A percentile compares a stretch with the other conserved stretches of the same genome.
Evolutionary conservation across 2,113 vertebrate species (phyloP).

Genomic region (Thalassoma bifasciatum): DNA sequence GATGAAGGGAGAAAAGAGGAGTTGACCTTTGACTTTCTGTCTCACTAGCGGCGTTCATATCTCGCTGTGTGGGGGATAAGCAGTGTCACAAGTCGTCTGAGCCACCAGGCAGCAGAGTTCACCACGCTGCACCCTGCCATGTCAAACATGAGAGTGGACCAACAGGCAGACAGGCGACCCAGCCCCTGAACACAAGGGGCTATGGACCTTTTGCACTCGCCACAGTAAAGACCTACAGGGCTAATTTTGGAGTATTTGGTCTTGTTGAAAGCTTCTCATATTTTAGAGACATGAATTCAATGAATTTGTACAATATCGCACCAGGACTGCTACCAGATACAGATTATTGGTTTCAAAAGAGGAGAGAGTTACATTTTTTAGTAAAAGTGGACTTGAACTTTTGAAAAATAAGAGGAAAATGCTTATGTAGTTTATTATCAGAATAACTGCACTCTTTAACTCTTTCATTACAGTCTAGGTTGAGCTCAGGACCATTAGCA

Average conservation of each 20-base stretch:
- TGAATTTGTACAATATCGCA: not conserved
- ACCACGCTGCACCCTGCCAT: constrained; percentile 35
- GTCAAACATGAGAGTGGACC: constrained; percentile 55
- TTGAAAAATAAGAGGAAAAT: constrained; percentile 7
- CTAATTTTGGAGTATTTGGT: constrained; percentile 2
- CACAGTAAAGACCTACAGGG: not conserved
- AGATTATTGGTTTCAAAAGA: not conserved
- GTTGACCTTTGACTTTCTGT: constrained; percentile 60
- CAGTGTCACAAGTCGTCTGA: constrained; percentile 54
- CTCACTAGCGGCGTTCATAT: constrained; percentile 32
- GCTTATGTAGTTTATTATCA: not conserved
- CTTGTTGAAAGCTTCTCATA: constrained; percentile 17
- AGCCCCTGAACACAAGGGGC: constrained; percentile 32
- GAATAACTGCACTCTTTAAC: not conserved
- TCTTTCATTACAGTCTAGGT: not conserved
- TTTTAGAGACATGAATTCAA: not conserved
- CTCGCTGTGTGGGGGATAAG: constrained; percentile 38
- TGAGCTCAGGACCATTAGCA: not conserved
- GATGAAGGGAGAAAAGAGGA: constrained; percentile 52
- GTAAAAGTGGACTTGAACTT: not conserved
- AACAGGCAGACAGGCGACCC: constrained; percentile 24
- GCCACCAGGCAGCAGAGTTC: constrained; percentile 47
- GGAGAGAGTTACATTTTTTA: constrained; percentile 4
- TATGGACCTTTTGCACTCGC: constrained; percentile 7
- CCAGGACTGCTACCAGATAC: not conserved